A percentile compares a stretch with the other conserved stretches of the same genome.
Conservation (phyloP, 2,888 invertebrate species). For the Helleia helle region DNA sequence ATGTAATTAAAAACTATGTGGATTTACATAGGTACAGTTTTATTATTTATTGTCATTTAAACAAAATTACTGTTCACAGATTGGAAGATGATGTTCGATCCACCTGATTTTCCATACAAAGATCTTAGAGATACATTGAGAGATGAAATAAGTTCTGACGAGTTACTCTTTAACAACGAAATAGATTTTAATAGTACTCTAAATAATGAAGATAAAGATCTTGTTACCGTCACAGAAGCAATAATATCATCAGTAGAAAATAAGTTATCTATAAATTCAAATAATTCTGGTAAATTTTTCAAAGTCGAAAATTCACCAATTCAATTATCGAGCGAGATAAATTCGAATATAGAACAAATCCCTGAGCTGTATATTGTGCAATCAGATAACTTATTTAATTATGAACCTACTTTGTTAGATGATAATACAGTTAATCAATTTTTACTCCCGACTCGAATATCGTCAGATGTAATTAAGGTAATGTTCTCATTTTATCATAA, state of each 20-base stretch:
- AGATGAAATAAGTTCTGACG: constrained; percentile 46
- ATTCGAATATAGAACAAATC: constrained; percentile 17
- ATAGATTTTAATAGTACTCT: constrained; percentile 18
- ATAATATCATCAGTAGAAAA: constrained; percentile 37
- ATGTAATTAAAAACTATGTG: constrained; percentile 4
- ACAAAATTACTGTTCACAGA: constrained; percentile 17
- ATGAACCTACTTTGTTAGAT: constrained; percentile 52
- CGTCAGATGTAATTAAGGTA: constrained; percentile 35
- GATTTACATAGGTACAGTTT: too few species aligned
- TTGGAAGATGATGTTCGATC: constrained; percentile 58
- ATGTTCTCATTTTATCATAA: too few species aligned
- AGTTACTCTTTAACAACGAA: constrained; percentile 40
- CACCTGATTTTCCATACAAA: constrained; percentile 60
- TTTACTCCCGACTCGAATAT: constrained; percentile 44
- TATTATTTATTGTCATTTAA: neutral
- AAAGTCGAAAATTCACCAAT: constrained; percentile 29
- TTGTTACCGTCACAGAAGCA: constrained; percentile 29
- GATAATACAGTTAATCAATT: constrained; percentile 63
- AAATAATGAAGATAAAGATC: constrained; percentile 23
- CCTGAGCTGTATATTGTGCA: constrained; percentile 40
- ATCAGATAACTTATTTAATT: constrained; percentile 44
- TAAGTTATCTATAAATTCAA: constrained; percentile 41
- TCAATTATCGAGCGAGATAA: neutral
- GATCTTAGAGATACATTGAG: constrained; percentile 41
- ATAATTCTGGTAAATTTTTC: constrained; percentile 43